Percentiles rank a stretch among this genome's conserved stretches.
Conservation (phyloP, 2,113 vertebrate species). For the Lipophrys pholis region DNA sequence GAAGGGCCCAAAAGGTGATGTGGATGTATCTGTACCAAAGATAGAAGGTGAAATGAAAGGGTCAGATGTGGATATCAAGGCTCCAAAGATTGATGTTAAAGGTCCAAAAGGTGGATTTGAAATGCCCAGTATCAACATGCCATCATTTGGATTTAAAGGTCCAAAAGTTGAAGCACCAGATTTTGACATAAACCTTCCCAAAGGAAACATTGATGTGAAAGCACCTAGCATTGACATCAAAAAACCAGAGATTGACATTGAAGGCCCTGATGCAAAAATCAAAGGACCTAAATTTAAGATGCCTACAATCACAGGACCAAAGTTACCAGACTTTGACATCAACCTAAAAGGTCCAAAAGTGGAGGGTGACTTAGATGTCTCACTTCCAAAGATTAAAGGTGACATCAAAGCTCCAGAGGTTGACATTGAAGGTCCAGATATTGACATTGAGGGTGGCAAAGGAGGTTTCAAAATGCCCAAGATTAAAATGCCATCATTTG, state of each 20-base stretch:
- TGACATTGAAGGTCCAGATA: slow-evolving; percentile 63
- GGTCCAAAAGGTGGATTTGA: slow-evolving; percentile 38
- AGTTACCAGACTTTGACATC: too few relatives aligned
- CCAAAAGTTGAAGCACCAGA: slow-evolving; percentile 59
- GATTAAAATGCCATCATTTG: slow-evolving; percentile 63
- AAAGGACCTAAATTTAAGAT: slow-evolving; percentile 60
- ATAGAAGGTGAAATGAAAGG: too few relatives aligned
- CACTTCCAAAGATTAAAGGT: too few relatives aligned
- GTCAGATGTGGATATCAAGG: too few relatives aligned
- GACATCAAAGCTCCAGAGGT: slow-evolving; percentile 43
- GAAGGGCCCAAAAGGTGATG: slow-evolving; percentile 44
- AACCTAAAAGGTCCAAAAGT: too few relatives aligned
- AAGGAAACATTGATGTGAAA: background rate
- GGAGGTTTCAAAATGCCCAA: slow-evolving; percentile 57
- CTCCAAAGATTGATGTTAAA: slow-evolving; percentile 69
- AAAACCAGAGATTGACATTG: slow-evolving; percentile 40
- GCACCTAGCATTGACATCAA: slow-evolving; percentile 52
- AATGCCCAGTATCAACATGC: slow-evolving; percentile 68
- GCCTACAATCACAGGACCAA: too few relatives aligned
- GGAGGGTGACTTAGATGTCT: slow-evolving; percentile 66
- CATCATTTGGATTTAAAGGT: slow-evolving; percentile 28
- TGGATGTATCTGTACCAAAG: slow-evolving; percentile 50
- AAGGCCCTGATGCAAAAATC: slow-evolving; percentile 2
- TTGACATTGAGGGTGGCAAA: slow-evolving; percentile 25
- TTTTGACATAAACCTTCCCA: slow-evolving; percentile 53